phyloP scores from a whole-genome alignment of 2,113 vertebrate genomes.

The Myrmophylax atrothorax region DNA sequence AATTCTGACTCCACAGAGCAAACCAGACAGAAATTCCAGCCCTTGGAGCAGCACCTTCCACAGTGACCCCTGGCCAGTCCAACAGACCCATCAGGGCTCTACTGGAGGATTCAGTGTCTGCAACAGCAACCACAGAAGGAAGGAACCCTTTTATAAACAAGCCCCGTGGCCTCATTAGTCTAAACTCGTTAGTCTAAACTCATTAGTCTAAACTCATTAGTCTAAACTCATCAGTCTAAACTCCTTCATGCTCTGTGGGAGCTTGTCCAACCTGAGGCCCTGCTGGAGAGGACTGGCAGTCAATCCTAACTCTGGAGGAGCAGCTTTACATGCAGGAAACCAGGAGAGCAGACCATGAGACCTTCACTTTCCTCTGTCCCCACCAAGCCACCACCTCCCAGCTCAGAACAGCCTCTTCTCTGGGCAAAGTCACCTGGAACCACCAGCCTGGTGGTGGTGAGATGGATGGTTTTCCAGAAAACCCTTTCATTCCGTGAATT shows the following conservation, averaged over 20 bases:
- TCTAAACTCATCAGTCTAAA: no score
- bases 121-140: not conserved
- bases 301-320: not conserved
- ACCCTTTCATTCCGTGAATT: not conserved
- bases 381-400: not conserved
- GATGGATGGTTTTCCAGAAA: not conserved
- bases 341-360: not conserved
- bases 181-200: not conserved
- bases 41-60: not conserved
- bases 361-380: not conserved
- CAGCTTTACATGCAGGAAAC: not conserved
- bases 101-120: not conserved
- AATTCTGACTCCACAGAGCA: not conserved
- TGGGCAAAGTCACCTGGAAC: not conserved
- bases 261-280: not conserved
- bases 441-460: accelerated
- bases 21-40: not conserved
- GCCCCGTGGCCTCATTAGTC: not conserved
- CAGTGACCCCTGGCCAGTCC: not conserved
- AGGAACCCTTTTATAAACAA: not conserved
- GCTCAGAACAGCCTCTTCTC: not conserved
- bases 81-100: not conserved
- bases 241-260: not conserved
- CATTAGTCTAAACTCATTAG: not conserved
- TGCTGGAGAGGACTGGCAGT: not conserved